These are phyloP conservation scores for Embiotoca jacksoni DNA, from an alignment of 2,113 vertebrate species.

Conservation along the genomic window DNA sequence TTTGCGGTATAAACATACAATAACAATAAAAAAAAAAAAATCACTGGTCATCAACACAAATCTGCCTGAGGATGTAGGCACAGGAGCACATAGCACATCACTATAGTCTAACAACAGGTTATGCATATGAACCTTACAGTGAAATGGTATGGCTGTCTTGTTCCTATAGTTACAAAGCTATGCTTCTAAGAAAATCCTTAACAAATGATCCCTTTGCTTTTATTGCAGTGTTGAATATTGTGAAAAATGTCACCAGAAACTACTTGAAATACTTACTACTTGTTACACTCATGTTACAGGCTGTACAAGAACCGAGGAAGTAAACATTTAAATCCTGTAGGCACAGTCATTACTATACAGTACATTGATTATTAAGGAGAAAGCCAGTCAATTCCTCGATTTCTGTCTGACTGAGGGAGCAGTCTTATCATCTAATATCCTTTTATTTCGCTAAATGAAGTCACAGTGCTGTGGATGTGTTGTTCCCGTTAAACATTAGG, in stretches of 20 bases:
- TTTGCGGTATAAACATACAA: background rate
- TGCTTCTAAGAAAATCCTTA: constrained; percentile 65
- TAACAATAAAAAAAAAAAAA: constrained; percentile 19
- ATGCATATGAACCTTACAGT: constrained; percentile 32
- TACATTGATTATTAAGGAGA: constrained; percentile 13
- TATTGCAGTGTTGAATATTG: constrained; percentile 44
- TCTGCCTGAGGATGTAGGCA: background rate
- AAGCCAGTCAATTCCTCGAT: background rate
- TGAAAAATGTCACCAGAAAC: constrained; percentile 47
- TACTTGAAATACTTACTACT: constrained; percentile 19
- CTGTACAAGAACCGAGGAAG: constrained; percentile 29
- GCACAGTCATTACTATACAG: constrained; percentile 10
- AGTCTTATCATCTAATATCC: constrained; percentile 15
- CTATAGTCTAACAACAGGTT: constrained; percentile 38
- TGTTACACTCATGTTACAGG: constrained; percentile 7
- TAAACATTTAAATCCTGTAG: constrained; percentile 44
- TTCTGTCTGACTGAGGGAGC: background rate
- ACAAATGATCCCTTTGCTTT: constrained; percentile 54
- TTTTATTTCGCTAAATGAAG: constrained; percentile 16
- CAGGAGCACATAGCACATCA: constrained; percentile 27
- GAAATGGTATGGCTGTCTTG: constrained; percentile 63
- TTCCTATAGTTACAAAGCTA: constrained; percentile 76
- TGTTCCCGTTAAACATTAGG: background rate
- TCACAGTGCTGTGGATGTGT: background rate
- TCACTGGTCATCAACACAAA: constrained; percentile 3